These are phyloP conservation scores for Hippocampus mohnikei DNA, from an alignment of 2,113 vertebrate species.

Conservation along the genomic window DNA sequence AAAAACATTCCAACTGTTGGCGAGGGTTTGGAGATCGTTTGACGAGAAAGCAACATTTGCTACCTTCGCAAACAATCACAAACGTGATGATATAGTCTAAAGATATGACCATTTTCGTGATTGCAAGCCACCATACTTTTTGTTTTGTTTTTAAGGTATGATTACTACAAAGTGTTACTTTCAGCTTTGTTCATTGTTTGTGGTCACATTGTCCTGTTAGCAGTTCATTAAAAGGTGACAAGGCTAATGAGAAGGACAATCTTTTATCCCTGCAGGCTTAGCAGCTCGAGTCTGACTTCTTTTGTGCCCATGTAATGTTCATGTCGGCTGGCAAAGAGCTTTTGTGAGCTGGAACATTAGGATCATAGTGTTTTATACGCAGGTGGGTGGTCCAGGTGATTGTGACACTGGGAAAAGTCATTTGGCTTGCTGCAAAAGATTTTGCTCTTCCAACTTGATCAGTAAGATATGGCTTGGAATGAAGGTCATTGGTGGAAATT, in stretches of 20 bases:
- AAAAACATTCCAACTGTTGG: too few relatives aligned
- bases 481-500: slow-evolving; percentile 22
- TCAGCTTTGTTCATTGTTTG: background rate
- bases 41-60: too few relatives aligned
- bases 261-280: background rate
- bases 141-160: background rate
- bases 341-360: background rate
- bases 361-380: background rate
- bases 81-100: too few relatives aligned
- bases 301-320: background rate
- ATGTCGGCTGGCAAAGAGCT: background rate
- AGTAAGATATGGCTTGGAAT: slow-evolving; percentile 22
- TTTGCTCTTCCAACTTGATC: background rate
- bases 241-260: slow-evolving; percentile 5
- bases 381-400: slow-evolving; percentile 5
- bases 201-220: background rate
- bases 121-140: background rate
- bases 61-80: too few relatives aligned
- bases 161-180: background rate
- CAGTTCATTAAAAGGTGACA: background rate
- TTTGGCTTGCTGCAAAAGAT: background rate
- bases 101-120: background rate
- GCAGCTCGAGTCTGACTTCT: background rate
- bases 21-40: too few relatives aligned
- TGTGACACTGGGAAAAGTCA: slow-evolving; percentile 3